Conservation (phyloP, 2,888 invertebrate genomes). For the Carterocephalus palaemon region DNA sequence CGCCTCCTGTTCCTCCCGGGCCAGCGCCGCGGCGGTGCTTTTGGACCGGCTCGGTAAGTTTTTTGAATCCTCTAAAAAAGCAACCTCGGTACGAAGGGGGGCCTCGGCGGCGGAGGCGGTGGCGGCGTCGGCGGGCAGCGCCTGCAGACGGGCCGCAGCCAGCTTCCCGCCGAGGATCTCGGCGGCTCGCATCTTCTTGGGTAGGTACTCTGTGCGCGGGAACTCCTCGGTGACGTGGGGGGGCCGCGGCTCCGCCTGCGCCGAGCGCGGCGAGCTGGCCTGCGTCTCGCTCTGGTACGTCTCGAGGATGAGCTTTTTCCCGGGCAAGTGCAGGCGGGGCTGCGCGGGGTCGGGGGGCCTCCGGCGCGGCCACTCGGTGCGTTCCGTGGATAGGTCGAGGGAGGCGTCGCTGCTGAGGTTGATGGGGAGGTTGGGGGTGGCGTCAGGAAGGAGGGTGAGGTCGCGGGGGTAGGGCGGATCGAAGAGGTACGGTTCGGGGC, state of each 20-base stretch:
- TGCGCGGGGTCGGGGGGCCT: slow-evolving; percentile 60
- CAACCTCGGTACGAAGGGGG: slow-evolving; percentile 55
- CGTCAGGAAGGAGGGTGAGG: slow-evolving; percentile 52
- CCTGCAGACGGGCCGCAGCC: slow-evolving; percentile 43
- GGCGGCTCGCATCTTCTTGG: slow-evolving; percentile 75
- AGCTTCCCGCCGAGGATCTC: slow-evolving; percentile 71
- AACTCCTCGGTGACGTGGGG: slow-evolving; percentile 43
- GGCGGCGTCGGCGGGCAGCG: slow-evolving; percentile 38
- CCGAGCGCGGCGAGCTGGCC: slow-evolving; percentile 47
- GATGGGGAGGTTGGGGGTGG: slow-evolving; percentile 65
- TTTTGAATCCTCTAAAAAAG: slow-evolving; percentile 79
- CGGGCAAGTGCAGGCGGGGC: slow-evolving; percentile 63
- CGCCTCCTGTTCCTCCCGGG: slow-evolving; percentile 76
- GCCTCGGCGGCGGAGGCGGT: slow-evolving; percentile 37
- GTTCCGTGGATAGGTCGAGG: slow-evolving; percentile 65
- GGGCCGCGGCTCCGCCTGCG: slow-evolving; percentile 38
- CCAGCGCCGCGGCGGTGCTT: slow-evolving; percentile 79
- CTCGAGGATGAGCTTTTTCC: slow-evolving; percentile 73
- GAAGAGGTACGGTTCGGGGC: slow-evolving; percentile 59
- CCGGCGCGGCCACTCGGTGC: slow-evolving; percentile 61
- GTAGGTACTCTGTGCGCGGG: slow-evolving; percentile 64
- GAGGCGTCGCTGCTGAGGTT: slow-evolving; percentile 73
- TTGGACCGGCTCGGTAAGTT: slow-evolving; percentile 78
- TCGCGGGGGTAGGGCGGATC: slow-evolving; percentile 54
- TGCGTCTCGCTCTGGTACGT: slow-evolving; percentile 70